Evolutionary conservation across 2,113 vertebrate species (phyloP), one percentile per base, ranked within the genome.

Genomic region (Carassius auratus): DNA sequence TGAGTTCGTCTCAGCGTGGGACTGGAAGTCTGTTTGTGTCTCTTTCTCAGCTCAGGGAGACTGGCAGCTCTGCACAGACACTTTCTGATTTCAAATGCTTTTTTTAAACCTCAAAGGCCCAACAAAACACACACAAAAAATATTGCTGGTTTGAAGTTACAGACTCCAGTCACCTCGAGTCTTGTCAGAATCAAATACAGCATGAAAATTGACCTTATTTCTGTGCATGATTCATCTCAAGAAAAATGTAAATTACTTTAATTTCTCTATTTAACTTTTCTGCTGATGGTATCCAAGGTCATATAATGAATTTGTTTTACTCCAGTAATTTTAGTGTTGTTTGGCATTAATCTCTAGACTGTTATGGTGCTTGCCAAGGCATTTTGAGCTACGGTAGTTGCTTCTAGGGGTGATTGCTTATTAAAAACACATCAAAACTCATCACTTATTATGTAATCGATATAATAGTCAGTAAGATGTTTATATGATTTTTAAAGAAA

Each of bases 1-100:
- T 71, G 81, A 38, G 52, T 38, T 66, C n/a, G 57, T 42, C 21
- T 17, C 84, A 57, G 75, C 48, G n/a, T 85, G 75, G 75, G 75
- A 77, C 26, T 77, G 50, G 71, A 23, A 77, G 75, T 77, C 23
- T 77, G 75, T 55, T 77, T 77, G 79, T 66, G 79, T 81, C 61
- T 82, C 8, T 82, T 52, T 69, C 23, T 82, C 62, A 21, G 52
- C 9, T 78, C 14, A 14, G 80, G 19, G 15, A 66, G 64, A 52
- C 80, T 26, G 17, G 13, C 80, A 36, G 80, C 61, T 17, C n/a
- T 13, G 42, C 8, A 15, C 61, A 2, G 14, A 68, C 5, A 2
- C 42, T 48, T 17, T 81, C 30, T 23, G 55, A 42, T 61, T 61
- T n/a, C 8, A 78, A 80, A 64, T n/a, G 5, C 2, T 48, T 48